Evolutionary conservation across 2,888 invertebrate genomes (phyloP).

Genomic region (Tetheella fluctuosa): DNA sequence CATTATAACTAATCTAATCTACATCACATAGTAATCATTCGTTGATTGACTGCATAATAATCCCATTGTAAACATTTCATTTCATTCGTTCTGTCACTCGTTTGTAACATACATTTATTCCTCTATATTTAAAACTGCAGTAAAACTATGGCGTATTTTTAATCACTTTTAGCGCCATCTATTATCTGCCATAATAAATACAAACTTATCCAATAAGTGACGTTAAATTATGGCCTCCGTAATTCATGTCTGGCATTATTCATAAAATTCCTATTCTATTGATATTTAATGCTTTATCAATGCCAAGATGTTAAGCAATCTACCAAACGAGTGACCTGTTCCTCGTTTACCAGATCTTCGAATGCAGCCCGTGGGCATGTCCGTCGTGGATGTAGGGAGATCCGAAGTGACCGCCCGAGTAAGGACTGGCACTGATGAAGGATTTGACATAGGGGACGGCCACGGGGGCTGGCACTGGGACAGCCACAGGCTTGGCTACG

Average conservation of each 20-base stretch:
- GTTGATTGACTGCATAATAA: constrained; percentile 56
- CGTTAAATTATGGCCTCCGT: not conserved
- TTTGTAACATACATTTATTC: constrained; percentile 17
- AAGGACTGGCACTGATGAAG: constrained; percentile 31
- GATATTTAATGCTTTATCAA: constrained; percentile 19
- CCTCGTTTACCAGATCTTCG: constrained; percentile 59
- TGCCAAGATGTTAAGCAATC: too few relatives aligned
- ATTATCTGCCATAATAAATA: not conserved
- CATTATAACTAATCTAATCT: constrained; percentile 44
- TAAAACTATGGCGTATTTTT: not conserved
- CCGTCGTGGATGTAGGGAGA: constrained; percentile 34
- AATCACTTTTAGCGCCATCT: not conserved
- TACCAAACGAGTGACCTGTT: constrained; percentile 37
- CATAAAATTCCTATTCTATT: not conserved
- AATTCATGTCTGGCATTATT: not conserved
- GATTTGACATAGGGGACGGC: constrained; percentile 61
- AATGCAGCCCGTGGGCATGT: constrained; percentile 40
- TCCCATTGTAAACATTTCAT: constrained; percentile 48
- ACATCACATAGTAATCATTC: constrained; percentile 69
- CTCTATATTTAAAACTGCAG: not conserved
- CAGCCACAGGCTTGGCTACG: constrained; percentile 71
- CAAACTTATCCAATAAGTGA: not conserved
- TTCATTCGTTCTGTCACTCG: constrained; percentile 31
- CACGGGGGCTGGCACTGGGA: constrained; percentile 68
- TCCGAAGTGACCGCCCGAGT: constrained; percentile 28